These are phyloP conservation scores for Zingel zingel DNA, from an alignment of 2,113 vertebrate genomes.

Conservation along the genomic window DNA sequence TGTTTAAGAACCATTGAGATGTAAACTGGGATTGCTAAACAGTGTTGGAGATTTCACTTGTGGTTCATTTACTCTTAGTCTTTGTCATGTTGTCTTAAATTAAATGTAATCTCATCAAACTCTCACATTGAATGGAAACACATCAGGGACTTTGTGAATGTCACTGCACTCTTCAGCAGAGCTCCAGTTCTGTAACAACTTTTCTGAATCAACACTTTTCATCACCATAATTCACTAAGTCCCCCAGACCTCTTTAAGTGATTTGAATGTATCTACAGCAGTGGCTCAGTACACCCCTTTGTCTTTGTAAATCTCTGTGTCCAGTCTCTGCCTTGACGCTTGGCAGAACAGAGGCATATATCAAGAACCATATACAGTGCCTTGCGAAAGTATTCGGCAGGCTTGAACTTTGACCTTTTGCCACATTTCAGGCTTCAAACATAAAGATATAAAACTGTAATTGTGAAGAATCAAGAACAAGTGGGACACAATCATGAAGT, in stretches of 20 bases:
- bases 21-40: too few species aligned
- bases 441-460: too few species aligned
- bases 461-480: too few species aligned
- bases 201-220: constrained; percentile 32
- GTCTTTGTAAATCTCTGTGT: constrained; percentile 36
- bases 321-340: constrained; percentile 15
- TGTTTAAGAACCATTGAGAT: background rate
- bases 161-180: constrained; percentile 8
- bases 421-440: too few species aligned
- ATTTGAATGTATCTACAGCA: constrained; percentile 3
- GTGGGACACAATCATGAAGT: too few species aligned
- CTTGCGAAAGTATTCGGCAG: too few species aligned
- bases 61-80: background rate
- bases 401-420: too few species aligned
- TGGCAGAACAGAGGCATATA: constrained; percentile 36
- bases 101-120: background rate
- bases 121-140: background rate
- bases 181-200: background rate
- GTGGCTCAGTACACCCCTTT: background rate
- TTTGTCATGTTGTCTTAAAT: too few species aligned
- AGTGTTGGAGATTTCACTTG: background rate
- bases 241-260: background rate
- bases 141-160: background rate
- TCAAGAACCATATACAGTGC: constrained; percentile 16
- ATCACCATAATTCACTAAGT: constrained; percentile 40